Base-by-base conservation (phyloP, 1,140 invertebrate genomes). In the Pseudobourletiella spinata region DNA sequence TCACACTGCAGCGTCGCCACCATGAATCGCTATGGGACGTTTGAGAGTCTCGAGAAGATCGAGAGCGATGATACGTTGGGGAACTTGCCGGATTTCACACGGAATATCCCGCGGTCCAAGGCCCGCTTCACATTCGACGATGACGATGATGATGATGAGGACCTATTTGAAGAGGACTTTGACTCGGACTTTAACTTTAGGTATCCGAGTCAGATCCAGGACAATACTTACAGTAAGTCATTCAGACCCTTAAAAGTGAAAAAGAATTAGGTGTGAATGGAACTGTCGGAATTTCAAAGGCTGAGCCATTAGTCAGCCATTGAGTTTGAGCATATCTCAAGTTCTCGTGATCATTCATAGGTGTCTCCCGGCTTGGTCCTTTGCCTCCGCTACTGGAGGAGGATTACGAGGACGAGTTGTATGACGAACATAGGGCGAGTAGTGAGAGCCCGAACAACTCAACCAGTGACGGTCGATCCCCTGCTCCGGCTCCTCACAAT, bases 191-290 rank as follows among this genome's bases (percentile, higher is more conserved):
- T 70, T 44, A 67, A 70, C 50, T 67, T 70, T 25, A 30, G 68
- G 22, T 70, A 65, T 42, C 68, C 68, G 4, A 55, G 39, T 43
- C 68, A 70, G 52, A 65, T 70, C n/a, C 63, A 63, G 46, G 68
- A 70, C 39, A 65, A 70, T 29, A 70, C 59, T 20, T 70, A 70
- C 55, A 70, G 68, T 70, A 59, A 67, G 67, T 57, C 32, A 4
- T 26, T 6, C n/a, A n/a, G n/a, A n/a, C n/a, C n/a, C n/a, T n/a
- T n/a, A n/a, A n/a, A n/a, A n/a, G n/a, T n/a, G n/a, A n/a, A n/a
- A n/a, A n/a, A n/a, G n/a, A n/a, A n/a, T n/a, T n/a, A n/a, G n/a
- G n/a, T n/a, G n/a, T n/a, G n/a, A n/a, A n/a, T n/a, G n/a, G n/a
- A n/a, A n/a, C n/a, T n/a, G n/a, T n/a, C n/a, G n/a, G n/a, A n/a